Percentiles rank a stretch among this genome's conserved stretches.
Evolutionary conservation across 1,140 invertebrate species (phyloP).

Genomic region (Apis cerana): DNA sequence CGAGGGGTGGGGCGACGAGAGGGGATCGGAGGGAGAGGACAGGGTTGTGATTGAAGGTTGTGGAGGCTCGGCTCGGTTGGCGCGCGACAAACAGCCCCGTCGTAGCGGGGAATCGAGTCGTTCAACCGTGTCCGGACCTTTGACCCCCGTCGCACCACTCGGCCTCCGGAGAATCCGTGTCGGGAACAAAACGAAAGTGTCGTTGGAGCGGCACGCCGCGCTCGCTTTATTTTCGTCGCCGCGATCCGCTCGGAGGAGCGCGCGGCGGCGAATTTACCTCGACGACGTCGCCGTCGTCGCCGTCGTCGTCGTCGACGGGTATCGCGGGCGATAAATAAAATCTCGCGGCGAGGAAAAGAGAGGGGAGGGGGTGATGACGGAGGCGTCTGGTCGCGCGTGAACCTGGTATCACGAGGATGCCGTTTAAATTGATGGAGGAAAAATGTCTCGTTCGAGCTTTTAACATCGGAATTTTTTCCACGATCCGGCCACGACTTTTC

Average conservation of each 20-base stretch:
- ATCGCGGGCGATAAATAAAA: slow-evolving; percentile 60
- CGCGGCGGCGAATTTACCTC: slow-evolving; percentile 69
- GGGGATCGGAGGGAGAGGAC: too few relatives aligned
- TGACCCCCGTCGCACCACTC: slow-evolving; percentile 16
- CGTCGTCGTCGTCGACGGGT: slow-evolving; percentile 5
- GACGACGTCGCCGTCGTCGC: neutral
- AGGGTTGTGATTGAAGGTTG: slow-evolving; percentile 20
- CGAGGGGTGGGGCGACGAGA: too few relatives aligned
- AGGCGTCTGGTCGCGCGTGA: slow-evolving; percentile 30
- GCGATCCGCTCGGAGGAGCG: slow-evolving; percentile 43
- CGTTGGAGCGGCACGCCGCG: slow-evolving; percentile 3
- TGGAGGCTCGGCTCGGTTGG: neutral
- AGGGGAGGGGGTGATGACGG: neutral
- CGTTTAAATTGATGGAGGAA: slow-evolving; percentile 57
- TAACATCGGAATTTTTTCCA: slow-evolving; percentile 30
- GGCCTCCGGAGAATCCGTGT: slow-evolving; percentile 24
- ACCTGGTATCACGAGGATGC: slow-evolving; percentile 45
- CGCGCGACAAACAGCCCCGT: neutral
- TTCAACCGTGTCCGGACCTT: slow-evolving; percentile 22
- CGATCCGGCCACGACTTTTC: neutral
- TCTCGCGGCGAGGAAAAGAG: neutral
- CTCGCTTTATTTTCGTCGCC: slow-evolving; percentile 60
- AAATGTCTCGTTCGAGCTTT: slow-evolving; percentile 20
- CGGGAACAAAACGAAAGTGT: slow-evolving; percentile 9
- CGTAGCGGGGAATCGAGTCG: slow-evolving; percentile 22